These are phyloP conservation scores for Rattus rattus DNA, from an alignment of 2,113 vertebrate genomes.

Conservation along the genomic window DNA sequence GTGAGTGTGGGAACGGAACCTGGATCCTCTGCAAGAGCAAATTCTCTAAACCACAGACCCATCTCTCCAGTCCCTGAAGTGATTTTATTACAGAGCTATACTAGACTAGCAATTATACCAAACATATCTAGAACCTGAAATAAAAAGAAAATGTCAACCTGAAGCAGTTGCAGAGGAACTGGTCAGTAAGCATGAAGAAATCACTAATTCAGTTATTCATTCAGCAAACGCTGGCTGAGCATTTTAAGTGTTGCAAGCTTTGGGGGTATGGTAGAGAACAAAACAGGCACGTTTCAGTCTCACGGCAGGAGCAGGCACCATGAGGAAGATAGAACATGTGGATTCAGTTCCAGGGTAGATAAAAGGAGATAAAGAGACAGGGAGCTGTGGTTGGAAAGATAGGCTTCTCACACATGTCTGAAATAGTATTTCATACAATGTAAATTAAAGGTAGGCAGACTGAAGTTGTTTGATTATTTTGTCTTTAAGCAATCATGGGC, in stretches of 20 bases:
- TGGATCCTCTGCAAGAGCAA: not conserved
- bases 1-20: not conserved
- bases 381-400: not conserved
- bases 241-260: not conserved
- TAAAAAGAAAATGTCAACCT: not conserved
- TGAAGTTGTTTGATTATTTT: not conserved
- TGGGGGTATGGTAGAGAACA: not conserved
- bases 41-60: not conserved
- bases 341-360: not conserved
- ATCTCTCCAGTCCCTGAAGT: not conserved
- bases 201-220: not conserved
- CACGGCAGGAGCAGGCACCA: not conserved
- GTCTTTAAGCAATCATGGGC: not conserved
- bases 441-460: not conserved
- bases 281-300: not conserved
- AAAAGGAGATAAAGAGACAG: not conserved
- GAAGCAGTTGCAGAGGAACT: not conserved
- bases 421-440: not conserved
- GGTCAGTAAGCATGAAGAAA: not conserved
- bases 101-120: not conserved
- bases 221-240: not conserved
- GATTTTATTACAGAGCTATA: not conserved
- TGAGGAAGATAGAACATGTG: fast-evolving
- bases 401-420: not conserved
- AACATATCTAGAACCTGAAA: not conserved